Base-by-base conservation (phyloP, 1,140 invertebrate species). In the Babylonia areolata region DNA sequence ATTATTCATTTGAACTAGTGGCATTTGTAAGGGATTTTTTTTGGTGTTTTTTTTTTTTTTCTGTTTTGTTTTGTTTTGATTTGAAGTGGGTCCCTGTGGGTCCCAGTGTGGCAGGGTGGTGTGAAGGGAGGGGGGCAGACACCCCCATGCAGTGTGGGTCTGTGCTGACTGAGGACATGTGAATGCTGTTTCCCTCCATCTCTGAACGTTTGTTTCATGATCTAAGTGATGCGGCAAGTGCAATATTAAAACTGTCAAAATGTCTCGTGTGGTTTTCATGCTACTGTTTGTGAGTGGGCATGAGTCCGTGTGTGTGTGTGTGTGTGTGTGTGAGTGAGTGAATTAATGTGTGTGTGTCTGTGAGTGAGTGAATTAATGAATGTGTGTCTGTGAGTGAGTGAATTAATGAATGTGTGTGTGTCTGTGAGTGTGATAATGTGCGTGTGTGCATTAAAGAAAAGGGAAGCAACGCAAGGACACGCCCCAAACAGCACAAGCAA, bases 191-290 rank as follows among this genome's bases (percentile, higher is more conserved):
- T 80, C 33, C 39, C 78, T 58, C 78, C 33, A 54, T 58, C 33
- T 17, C 39, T 31, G 42, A 40, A 54, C 40, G 35, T 77, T 17
- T 77, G 75, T 39, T 77, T 80, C 17, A 80, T 46, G 77, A 79
- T 33, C 37, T 79, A 42, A 80, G 78, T 58, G 46, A 54, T 80
- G 78, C 40, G 78, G 78, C 78, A 80, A 80, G 78, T 80, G 78
- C 78, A 80, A 80, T 80, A 80, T 80, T 80, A 80, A 80, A 80
- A 40, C 23, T 80, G 42, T 80, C 42, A 51, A 80, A 80, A 80
- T 80, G 78, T 80, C 78, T 80, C 31, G 11, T 79, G 2, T 40
- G 39, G 9, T 40, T 79, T 39, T 77, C 9, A 9, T 51, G 9
- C 9, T 17, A 51, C 46, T 12, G 9, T 51, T 51, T 51, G 46